Percentiles rank a stretch among this genome's conserved stretches.
phyloP scores from a whole-genome alignment of 2,113 vertebrate species.

The Strix uralensis region DNA sequence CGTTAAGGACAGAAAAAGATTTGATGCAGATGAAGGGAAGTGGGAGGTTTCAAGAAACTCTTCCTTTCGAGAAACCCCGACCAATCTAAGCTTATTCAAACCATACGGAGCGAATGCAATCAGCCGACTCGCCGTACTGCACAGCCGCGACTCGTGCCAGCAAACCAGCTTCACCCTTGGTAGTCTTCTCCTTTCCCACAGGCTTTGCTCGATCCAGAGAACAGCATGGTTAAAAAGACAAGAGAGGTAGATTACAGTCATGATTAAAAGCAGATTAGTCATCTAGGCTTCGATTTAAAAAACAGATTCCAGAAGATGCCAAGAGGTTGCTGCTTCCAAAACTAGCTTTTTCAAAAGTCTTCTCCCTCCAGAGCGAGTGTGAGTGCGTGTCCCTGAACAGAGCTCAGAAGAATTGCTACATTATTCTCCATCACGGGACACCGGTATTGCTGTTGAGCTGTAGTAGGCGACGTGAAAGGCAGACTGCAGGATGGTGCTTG shows the following conservation, averaged over 20 bases:
- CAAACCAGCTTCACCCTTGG: conserved; percentile 19
- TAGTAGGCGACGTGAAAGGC: conserved; percentile 55
- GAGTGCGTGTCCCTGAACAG: conserved; percentile 41
- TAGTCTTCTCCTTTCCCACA: conserved; percentile 16
- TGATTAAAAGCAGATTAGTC: conserved; percentile 82
- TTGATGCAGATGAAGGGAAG: conserved; percentile 32
- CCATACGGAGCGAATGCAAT: conserved; percentile 56
- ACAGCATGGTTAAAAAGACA: conserved; percentile 83
- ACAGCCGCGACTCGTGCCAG: conserved; percentile 50
- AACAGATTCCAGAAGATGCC: conserved; percentile 74
- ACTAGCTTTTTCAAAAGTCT: conserved; percentile 46
- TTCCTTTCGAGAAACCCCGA: conserved; percentile 53
- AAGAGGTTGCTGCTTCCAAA: conserved; percentile 70
- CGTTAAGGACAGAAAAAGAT: conserved; percentile 26
- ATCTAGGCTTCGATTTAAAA: conserved; percentile 73
- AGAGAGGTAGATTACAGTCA: conserved; percentile 95
- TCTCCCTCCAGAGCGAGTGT: conserved; percentile 10
- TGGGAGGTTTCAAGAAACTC: conserved; percentile 45
- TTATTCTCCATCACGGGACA: conserved; percentile 69
- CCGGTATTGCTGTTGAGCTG: conserved; percentile 72
- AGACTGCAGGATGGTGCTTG: conserved; percentile 20
- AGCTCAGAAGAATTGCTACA: conserved; percentile 81
- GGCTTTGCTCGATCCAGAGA: conserved; percentile 76
- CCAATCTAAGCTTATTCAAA: conserved; percentile 87
- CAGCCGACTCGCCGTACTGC: conserved; percentile 23